Conservation (phyloP, 2,113 vertebrate genomes). For the Polypterus bichir region DNA sequence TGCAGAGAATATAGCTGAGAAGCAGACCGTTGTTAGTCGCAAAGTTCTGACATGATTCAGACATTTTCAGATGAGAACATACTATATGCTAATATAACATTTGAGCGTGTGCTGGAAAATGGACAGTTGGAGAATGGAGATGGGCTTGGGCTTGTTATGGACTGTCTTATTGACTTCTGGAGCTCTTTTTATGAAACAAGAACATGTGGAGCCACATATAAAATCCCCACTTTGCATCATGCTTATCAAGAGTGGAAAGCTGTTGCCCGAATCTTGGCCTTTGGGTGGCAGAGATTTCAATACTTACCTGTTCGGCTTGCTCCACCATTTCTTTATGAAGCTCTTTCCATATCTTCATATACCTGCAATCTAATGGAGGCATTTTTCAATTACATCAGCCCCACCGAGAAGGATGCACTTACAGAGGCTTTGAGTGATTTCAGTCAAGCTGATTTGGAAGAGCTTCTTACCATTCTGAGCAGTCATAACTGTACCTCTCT, state of each 20-base stretch:
- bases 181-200: constrained; percentile 10
- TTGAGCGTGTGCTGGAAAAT: constrained; percentile 10
- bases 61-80: constrained; percentile 18
- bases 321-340: no score
- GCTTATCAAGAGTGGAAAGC: no score
- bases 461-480: no score
- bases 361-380: constrained; percentile 11
- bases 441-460: not conserved
- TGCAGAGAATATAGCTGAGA: no score
- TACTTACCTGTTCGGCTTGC: no score
- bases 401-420: constrained; percentile 16
- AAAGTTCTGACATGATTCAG: constrained; percentile 14
- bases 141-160: constrained; percentile 10
- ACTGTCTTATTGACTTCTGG: constrained; percentile 20
- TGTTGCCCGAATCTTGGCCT: no score
- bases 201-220: not conserved
- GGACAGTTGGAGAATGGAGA: not conserved
- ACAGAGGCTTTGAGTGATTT: constrained; percentile 15
- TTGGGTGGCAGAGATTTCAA: no score
- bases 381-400: constrained; percentile 14
- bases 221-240: no score
- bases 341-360: constrained; percentile 1
- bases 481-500: constrained; percentile 6
- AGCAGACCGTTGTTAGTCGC: not conserved
- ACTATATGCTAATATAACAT: constrained; percentile 11